Percentiles rank a stretch among this genome's conserved stretches.
Conservation (phyloP, 2,797 vertebrate species). For the Betta splendens region DNA sequence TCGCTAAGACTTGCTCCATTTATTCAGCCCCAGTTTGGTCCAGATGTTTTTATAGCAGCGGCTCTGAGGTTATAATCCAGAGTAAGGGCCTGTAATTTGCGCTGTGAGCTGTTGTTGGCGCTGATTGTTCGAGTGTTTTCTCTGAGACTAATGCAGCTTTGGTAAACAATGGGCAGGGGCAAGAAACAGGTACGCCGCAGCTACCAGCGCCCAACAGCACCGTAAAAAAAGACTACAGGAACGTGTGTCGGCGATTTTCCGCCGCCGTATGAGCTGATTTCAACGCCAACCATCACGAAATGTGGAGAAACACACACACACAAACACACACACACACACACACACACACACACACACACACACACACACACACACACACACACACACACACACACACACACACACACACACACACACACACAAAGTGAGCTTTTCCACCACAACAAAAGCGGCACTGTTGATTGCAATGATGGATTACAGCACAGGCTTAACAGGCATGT, state of each 20-base stretch:
- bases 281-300: conserved; percentile 47
- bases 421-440: conserved; percentile 25
- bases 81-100: conserved; percentile 48
- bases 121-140: conserved; percentile 40
- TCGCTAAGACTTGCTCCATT: conserved; percentile 28
- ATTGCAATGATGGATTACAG: conserved; percentile 64
- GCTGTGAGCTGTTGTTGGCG: conserved; percentile 42
- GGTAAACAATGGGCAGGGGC: conserved; percentile 52
- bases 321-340: conserved; percentile 8
- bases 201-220: conserved; percentile 22
- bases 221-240: conserved; percentile 17
- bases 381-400: conserved; percentile 3
- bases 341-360: too few species aligned
- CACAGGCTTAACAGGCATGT: conserved; percentile 42
- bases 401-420: conserved; percentile 1
- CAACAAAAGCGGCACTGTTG: conserved; percentile 50
- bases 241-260: conserved; percentile 45
- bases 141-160: conserved; percentile 47
- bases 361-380: too few species aligned
- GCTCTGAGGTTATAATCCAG: conserved; percentile 49
- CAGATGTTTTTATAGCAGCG: conserved; percentile 34
- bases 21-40: conserved; percentile 31
- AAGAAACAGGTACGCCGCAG: conserved; percentile 43
- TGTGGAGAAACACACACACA: too few species aligned
- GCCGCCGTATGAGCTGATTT: conserved; percentile 43